Base-by-base conservation (phyloP, 2,797 vertebrate genomes). In the Sitta carolinensis region DNA sequence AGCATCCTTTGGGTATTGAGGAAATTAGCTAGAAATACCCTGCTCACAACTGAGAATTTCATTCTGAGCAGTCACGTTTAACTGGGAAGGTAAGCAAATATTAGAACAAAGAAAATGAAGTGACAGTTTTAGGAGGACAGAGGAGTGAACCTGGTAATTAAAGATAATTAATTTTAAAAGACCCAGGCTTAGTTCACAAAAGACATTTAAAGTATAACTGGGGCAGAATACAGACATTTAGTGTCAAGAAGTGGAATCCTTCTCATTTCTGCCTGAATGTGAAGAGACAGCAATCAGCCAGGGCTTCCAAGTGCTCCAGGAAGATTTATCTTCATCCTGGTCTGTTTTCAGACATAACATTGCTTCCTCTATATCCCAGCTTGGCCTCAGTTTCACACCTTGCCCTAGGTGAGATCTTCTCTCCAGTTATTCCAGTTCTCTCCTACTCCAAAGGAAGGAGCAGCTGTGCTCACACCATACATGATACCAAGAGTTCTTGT, bases 81-180 rank as follows among this genome's bases (percentile, higher is more conserved):
- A 78, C 69, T 67, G 55, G 43, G 89, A 91, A 93, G 69, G 94
- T 91, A 96, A 97, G 82, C 82, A 96, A 97, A 97, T 93, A 92
- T 86, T 96, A 89, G 75, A 93, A 80, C 84, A 93, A 92, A 95
- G 91, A 59, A 95, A 95, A 92, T 72, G 47, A 92, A 94, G 87
- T 67, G 67, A 70, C 77, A 89, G 11, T 76, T 95, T 95, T 79
- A 68, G 2, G 52, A 95, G 83, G 63, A 88, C 67, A 84, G 77
- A 78, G 64, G 20, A 89, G 63, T 36, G 77, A 94, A 84, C 52
- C 67, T 89, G 55, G 70, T 89, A 93, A 95, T 95, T 95, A 94
- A 93, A 93, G 84, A 82, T 76, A 93, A 95, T 95, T 93, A 85
- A 94, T 92, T 96, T 93, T 27, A 82, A 90, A 83, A 67, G 75